These are phyloP conservation scores for Podarcis lilfordi DNA, from an alignment of 2,797 vertebrate genomes.

Conservation along the genomic window DNA sequence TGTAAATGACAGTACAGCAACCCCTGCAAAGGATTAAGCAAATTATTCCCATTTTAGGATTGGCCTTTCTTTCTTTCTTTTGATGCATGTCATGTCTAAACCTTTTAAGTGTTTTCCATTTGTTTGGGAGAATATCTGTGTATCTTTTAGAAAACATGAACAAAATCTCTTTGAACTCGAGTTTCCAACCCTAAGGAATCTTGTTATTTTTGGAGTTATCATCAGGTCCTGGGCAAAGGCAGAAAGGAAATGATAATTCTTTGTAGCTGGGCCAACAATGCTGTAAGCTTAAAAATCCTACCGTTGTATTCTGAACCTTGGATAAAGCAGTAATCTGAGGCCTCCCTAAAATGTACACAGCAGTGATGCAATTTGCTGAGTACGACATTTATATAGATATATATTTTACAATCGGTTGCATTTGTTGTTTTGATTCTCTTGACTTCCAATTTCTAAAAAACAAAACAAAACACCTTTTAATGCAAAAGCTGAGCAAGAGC, in stretches of 20 bases:
- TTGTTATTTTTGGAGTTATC: constrained; percentile 66
- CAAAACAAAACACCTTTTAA: constrained; percentile 23
- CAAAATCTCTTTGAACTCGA: constrained; percentile 56
- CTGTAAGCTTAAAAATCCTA: constrained; percentile 53
- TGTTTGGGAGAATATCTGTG: constrained; percentile 30
- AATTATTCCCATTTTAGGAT: background rate
- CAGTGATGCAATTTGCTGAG: constrained; percentile 36
- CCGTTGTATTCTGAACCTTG: constrained; percentile 31
- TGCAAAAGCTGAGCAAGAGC: constrained; percentile 24
- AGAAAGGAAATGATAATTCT: constrained; percentile 63
- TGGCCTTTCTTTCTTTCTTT: background rate
- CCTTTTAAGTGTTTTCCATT: constrained; percentile 54
- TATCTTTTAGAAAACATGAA: constrained; percentile 36
- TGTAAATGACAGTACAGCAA: constrained; percentile 37
- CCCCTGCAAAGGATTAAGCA: constrained; percentile 36
- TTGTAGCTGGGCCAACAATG: constrained; percentile 56
- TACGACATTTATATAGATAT: too few species aligned
- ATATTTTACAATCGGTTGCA: constrained; percentile 35
- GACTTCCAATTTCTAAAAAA: constrained; percentile 35
- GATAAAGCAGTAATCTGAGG: constrained; percentile 23
- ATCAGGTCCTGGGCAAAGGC: constrained; percentile 35
- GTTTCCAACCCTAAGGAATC: constrained; percentile 64
- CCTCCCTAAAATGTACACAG: constrained; percentile 26
- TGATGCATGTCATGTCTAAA: background rate
- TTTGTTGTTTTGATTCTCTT: constrained; percentile 49